Evolutionary conservation across 2,797 vertebrate genomes (phyloP), one percentile per base, ranked within the genome.

Genomic region (Rhabdomys pumilio): DNA sequence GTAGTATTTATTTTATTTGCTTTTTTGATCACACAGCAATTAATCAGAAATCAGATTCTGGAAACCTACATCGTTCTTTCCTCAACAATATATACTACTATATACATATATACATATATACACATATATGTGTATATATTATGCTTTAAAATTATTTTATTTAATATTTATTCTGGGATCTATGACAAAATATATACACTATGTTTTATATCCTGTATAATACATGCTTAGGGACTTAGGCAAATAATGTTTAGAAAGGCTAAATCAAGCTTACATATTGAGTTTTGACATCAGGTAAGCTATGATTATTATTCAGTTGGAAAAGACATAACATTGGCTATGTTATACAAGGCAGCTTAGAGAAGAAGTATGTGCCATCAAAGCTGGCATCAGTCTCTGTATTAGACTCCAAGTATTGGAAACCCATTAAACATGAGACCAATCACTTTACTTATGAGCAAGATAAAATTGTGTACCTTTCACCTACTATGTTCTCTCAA

Each of bases 31-130:
- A 86, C 19, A 86, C 41, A 83, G 34, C 47, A 93, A 91, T 77
- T 92, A 47, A 97, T 72, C 41, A 83, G 44, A 96, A 95, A 89
- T 29, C 59, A 95, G 89, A 47, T 94, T 95, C 94, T 94, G 26
- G 57, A 94, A 19, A 95, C 6, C 29, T 17, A 20, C 79, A 26
- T 89, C 57, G 89, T 80, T 87, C 50, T 93, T 93, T 55, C 86
- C 90, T 19, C 73, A 90, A 90, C 10, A 85, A 53, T 77, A 87
- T 67, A 31, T 2, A 85, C n/a, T 20, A 72, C 22, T 72, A 72
- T 38, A 38, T 72, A 72, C n/a, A 72, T 6, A 44, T 6, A 44
- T 38, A 72, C 2, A 38, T 72, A 2, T 69, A 69, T n/a, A n/a
- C 34, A 69, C 6, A 69, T n/a, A 34, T 38, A 38, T 38, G 38